Base-by-base conservation (phyloP, 2,113 vertebrate species). In the Protomyctophum bolini region DNA sequence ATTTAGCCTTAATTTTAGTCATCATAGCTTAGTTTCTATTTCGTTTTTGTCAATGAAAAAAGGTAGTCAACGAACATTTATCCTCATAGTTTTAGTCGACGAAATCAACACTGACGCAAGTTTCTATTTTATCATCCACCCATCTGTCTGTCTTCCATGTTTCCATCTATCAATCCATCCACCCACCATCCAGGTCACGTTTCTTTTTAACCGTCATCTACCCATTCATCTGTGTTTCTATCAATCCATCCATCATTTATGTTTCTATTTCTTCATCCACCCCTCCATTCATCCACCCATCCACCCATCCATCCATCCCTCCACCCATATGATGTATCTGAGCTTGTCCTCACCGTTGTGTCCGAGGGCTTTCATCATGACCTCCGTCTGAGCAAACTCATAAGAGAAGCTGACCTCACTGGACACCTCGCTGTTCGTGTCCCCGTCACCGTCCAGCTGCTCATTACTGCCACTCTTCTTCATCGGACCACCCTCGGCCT, bases 351-450 rank as follows among this genome's bases (percentile, higher is more conserved):
- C 85, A 98, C 96, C 96, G 0, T 97, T 96, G 68, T 82, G 93
- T 8, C 95, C 93, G 79, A 98, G 93, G 0, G 95, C 94, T 74
- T 99, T 98, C 96, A 98, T 98, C 76, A 97, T 98, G 51, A 99
- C 96, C 73, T 99, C 97, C 47, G 97, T 95, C 91, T 98, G 97
- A 0, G 97, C 97, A 0, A 96, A 97, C 63, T 99, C 97, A 0
- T 96, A 99, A 85, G 92, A 94, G 80, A 97, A 97, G 88, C 92
- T 97, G 57, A 93, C 91, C 82, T 99, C 97, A 0, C 96, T 98
- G 55, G 96, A 99, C 51, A 93, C 94, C 63, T 98, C 96, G 0
- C 96, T 97, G 78, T 89, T 93, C 0, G 91, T 92, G 58, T 98
- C 97, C 0, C 94, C 88, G 1, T 98, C 97, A 0, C 68, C 11